A percentile compares a stretch with the other conserved stretches of the same genome.
Conservation (phyloP, 2,888 invertebrate genomes). For the Parascotia fuliginaria region DNA sequence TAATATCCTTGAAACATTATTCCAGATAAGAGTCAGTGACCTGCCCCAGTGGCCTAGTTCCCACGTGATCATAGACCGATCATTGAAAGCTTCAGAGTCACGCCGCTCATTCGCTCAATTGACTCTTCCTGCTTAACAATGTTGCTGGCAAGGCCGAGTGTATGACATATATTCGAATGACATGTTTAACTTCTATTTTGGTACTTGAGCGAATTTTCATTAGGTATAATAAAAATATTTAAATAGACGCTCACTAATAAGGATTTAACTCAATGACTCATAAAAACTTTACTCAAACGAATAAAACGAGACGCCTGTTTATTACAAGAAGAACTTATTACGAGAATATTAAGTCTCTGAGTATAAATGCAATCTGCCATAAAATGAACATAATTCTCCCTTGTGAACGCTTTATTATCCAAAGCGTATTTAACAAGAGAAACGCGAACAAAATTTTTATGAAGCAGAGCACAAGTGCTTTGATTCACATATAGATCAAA, state of each 20-base stretch:
- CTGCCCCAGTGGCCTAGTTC: constrained; percentile 74
- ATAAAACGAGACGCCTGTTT: not conserved
- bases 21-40: constrained; percentile 57
- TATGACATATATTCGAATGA: constrained; percentile 31
- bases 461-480: constrained; percentile 11
- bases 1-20: constrained; percentile 40
- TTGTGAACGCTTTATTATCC: not conserved
- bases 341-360: not conserved
- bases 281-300: too few species aligned
- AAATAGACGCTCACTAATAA: not conserved
- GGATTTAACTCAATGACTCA: not conserved
- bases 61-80: constrained; percentile 65
- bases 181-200: constrained; percentile 20
- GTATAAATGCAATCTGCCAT: not conserved
- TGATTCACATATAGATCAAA: constrained; percentile 22
- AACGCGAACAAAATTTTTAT: constrained; percentile 3
- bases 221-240: not conserved
- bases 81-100: constrained; percentile 67
- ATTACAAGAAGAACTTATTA: not conserved
- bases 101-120: constrained; percentile 72
- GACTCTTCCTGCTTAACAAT: constrained; percentile 72
- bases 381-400: not conserved
- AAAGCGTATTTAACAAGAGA: constrained; percentile 2
- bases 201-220: constrained; percentile 43
- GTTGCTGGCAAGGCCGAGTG: constrained; percentile 63